phyloP scores from a whole-genome alignment of 1,140 invertebrate genomes.

The Proctacanthus coquilletti region DNA sequence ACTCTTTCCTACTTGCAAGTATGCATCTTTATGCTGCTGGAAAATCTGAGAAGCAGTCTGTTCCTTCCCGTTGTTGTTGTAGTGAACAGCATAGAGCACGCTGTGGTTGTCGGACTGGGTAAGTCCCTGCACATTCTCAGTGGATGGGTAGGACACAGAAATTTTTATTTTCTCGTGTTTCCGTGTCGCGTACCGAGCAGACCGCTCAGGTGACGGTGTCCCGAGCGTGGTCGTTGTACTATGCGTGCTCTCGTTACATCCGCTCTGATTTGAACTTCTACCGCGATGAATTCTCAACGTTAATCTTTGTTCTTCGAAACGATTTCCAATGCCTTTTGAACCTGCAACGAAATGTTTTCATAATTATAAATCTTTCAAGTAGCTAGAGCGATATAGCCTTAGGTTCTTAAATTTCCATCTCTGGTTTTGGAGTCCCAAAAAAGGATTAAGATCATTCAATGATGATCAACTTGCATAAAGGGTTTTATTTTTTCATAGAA shows the following conservation, averaged over 20 bases:
- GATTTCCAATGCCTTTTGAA: conserved; percentile 35
- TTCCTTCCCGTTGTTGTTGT: conserved; percentile 36
- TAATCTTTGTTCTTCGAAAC: conserved; percentile 68
- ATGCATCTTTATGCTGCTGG: not conserved
- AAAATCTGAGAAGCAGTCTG: conserved; percentile 17
- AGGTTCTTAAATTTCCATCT: too few species aligned
- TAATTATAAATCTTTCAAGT: too few species aligned
- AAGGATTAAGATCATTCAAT: too few species aligned
- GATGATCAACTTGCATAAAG: too few species aligned
- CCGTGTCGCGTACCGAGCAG: conserved; percentile 32
- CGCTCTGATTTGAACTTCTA: conserved; percentile 37
- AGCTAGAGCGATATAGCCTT: too few species aligned
- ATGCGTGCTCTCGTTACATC: conserved; percentile 34
- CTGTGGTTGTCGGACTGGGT: conserved; percentile 28
- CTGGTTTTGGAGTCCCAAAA: too few species aligned
- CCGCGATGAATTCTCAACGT: conserved; percentile 79
- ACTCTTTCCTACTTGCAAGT: conserved; percentile 34
- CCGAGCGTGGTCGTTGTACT: conserved; percentile 37
- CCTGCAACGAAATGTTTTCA: conserved; percentile 15
- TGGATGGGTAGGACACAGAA: conserved; percentile 58
- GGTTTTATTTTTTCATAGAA: too few species aligned
- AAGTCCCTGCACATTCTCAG: conserved; percentile 40
- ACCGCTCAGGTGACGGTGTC: conserved; percentile 36
- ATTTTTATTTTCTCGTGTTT: conserved; percentile 58
- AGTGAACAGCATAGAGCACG: conserved; percentile 41